Percentiles rank a stretch among this genome's conserved stretches.
Evolutionary conservation across 1,140 invertebrate species (phyloP).

Genomic region (Neodiprion pinetum): DNA sequence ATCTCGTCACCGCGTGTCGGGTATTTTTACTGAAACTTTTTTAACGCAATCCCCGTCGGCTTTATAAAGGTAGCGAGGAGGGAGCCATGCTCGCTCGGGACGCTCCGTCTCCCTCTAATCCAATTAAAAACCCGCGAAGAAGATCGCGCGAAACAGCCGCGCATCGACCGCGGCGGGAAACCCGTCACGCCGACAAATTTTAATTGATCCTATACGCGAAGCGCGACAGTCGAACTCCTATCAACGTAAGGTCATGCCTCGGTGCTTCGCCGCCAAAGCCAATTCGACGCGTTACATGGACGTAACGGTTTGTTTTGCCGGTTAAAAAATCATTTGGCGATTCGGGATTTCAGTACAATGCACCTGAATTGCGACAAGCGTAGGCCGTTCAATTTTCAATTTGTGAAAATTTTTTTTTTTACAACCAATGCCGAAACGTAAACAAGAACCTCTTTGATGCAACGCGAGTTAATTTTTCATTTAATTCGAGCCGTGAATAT

Average conservation of each 20-base stretch:
- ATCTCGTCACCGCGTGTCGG: neutral
- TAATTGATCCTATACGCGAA: neutral
- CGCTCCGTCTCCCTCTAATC: neutral
- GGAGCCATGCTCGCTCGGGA: neutral
- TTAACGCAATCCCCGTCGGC: neutral
- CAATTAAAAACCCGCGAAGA: constrained; percentile 5
- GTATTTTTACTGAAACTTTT: neutral
- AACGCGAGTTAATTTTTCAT: too few relatives aligned
- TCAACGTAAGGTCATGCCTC: neutral
- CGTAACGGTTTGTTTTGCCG: too few relatives aligned
- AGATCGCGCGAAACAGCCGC: neutral
- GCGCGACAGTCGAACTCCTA: neutral
- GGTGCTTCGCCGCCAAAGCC: too few relatives aligned
- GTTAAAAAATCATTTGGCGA: too few relatives aligned
- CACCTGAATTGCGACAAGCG: too few relatives aligned
- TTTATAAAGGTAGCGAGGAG: neutral
- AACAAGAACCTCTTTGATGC: too few relatives aligned
- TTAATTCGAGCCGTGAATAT: too few relatives aligned
- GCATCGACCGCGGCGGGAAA: neutral
- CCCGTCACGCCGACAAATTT: neutral
- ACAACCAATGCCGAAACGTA: too few relatives aligned
- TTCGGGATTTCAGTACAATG: too few relatives aligned
- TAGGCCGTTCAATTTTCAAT: too few relatives aligned
- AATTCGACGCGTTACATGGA: too few relatives aligned
- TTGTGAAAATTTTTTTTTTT: too few relatives aligned